Evolutionary conservation across 2,888 invertebrate species (phyloP).

Genomic region (Falcaria lacertinaria): DNA sequence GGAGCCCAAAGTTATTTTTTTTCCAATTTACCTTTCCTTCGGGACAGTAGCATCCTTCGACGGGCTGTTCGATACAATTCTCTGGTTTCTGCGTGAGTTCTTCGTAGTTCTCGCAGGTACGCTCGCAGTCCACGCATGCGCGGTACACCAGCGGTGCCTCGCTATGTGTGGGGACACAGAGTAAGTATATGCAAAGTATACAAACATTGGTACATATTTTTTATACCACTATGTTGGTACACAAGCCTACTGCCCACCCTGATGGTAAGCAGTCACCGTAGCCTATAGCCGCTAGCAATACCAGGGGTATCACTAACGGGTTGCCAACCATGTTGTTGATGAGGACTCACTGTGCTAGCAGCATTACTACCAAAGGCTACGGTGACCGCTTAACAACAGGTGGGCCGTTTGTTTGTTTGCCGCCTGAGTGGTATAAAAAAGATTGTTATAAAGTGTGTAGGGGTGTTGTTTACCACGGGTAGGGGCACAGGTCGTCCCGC

Average conservation of each 20-base stretch:
- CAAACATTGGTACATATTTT: not conserved
- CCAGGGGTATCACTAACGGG: too few relatives aligned
- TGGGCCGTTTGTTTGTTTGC: too few relatives aligned
- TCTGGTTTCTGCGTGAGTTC: slow-evolving; percentile 52
- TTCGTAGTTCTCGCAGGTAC: slow-evolving; percentile 83
- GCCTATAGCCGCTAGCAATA: too few relatives aligned
- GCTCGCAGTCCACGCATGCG: slow-evolving; percentile 78
- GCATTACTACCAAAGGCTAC: too few relatives aligned
- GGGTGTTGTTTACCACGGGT: slow-evolving; percentile 72
- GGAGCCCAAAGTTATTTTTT: too few relatives aligned
- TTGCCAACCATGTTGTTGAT: too few relatives aligned
- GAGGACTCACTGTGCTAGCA: too few relatives aligned
- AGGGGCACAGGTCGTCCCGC: slow-evolving; percentile 84
- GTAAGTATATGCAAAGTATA: not conserved
- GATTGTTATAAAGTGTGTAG: not conserved
- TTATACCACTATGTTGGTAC: too few relatives aligned
- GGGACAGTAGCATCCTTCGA: slow-evolving; percentile 93
- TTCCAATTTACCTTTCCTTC: slow-evolving; percentile 83
- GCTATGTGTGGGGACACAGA: slow-evolving; percentile 21
- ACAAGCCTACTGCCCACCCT: too few relatives aligned
- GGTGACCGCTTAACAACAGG: too few relatives aligned
- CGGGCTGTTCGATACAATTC: slow-evolving; percentile 66
- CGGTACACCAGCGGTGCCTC: slow-evolving; percentile 56
- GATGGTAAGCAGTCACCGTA: too few relatives aligned
- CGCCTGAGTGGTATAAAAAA: too few relatives aligned